Evolutionary conservation across 2,113 vertebrate genomes (phyloP).

Genomic region (Aramus guarauna): DNA sequence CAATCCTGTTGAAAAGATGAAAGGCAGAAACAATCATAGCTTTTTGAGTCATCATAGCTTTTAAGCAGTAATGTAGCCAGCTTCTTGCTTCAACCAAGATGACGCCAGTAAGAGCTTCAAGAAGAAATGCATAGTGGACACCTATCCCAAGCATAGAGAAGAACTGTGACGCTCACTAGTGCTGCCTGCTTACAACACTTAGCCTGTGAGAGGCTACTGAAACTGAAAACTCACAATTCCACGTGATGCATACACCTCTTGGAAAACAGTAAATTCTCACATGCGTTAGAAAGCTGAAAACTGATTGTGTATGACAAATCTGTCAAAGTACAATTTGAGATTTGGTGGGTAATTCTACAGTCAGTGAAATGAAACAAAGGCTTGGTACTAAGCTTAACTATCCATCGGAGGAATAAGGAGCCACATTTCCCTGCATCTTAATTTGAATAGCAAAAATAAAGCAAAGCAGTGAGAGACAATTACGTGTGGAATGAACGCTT

Average conservation of each 20-base stretch:
- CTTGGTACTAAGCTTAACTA: background rate
- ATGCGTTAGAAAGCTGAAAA: background rate
- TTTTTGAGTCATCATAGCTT: background rate
- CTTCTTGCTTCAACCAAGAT: background rate
- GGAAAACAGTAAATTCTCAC: background rate
- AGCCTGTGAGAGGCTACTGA: background rate
- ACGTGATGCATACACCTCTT: background rate
- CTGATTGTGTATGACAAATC: background rate
- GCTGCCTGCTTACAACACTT: background rate
- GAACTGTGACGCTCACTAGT: background rate
- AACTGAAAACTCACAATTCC: background rate
- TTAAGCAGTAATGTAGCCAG: background rate
- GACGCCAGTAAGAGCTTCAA: background rate
- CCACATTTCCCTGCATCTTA: background rate
- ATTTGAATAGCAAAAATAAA: background rate
- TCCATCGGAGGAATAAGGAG: background rate
- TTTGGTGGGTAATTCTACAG: background rate
- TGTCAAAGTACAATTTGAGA: background rate
- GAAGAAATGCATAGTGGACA: background rate
- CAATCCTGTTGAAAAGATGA: background rate
- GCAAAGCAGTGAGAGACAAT: background rate
- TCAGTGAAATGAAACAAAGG: background rate
- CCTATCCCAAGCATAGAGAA: background rate
- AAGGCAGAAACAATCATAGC: background rate
- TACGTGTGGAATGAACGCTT: background rate